These are phyloP conservation scores for Sceloporus tristichus DNA, from an alignment of 2,113 vertebrate genomes.

Conservation along the genomic window DNA sequence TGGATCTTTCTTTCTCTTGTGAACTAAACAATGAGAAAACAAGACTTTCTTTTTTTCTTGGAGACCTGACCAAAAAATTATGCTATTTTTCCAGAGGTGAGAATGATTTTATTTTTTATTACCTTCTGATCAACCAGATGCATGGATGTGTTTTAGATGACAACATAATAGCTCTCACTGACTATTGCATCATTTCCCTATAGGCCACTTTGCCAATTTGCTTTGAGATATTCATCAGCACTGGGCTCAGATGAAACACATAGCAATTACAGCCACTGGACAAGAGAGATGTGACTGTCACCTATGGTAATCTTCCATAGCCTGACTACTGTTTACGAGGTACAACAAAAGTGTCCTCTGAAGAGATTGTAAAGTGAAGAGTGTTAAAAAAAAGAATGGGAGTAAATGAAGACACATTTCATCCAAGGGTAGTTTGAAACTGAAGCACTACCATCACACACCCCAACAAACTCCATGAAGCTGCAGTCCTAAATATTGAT, in stretches of 20 bases:
- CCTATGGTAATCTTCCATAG: constrained; percentile 21
- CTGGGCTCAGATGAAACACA: neutral
- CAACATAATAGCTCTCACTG: neutral
- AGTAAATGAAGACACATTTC: constrained; percentile 72
- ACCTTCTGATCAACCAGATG: neutral
- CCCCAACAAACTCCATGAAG: constrained; percentile 49
- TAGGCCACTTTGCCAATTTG: constrained; percentile 20
- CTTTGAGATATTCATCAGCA: constrained; percentile 8
- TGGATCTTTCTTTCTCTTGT: neutral
- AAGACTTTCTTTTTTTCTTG: constrained; percentile 12
- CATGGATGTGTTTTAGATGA: constrained; percentile 6
- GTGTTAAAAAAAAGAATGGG: constrained; percentile 55
- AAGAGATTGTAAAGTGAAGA: constrained; percentile 53
- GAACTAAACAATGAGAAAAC: neutral
- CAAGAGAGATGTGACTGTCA: constrained; percentile 5
- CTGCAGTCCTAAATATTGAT: constrained; percentile 75
- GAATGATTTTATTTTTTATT: constrained; percentile 9
- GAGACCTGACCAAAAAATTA: neutral
- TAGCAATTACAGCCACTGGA: constrained; percentile 9
- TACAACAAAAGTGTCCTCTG: constrained; percentile 37
- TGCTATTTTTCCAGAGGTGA: constrained; percentile 10
- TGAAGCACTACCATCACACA: constrained; percentile 41
- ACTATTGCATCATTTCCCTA: constrained; percentile 13
- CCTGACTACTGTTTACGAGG: constrained; percentile 39
- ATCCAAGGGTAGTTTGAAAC: constrained; percentile 60